Conservation (phyloP, 2,888 invertebrate species). For the Drosophila borealis region DNA sequence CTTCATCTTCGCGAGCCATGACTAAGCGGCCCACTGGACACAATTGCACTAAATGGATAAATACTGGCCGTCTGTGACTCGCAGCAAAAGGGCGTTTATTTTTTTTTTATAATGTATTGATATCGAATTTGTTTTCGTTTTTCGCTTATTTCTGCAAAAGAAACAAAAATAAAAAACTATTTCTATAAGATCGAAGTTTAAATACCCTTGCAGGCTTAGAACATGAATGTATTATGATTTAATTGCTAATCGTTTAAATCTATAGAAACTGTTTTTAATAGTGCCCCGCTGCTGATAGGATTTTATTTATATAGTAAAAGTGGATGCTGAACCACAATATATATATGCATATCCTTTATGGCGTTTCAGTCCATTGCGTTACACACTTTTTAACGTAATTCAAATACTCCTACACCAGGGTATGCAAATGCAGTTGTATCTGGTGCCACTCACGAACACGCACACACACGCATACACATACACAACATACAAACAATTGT, state of each 20-base stretch:
- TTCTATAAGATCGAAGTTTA: not conserved
- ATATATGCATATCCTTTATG: too few relatives aligned
- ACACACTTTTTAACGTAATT: not conserved
- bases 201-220: not conserved
- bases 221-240: too few relatives aligned
- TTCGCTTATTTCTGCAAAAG: conserved; percentile 57
- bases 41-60: conserved; percentile 37
- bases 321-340: too few relatives aligned
- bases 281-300: too few relatives aligned
- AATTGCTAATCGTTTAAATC: not conserved
- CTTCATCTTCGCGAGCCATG: conserved; percentile 71
- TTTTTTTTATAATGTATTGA: conserved; percentile 17
- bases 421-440: conserved; percentile 44
- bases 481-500: not conserved
- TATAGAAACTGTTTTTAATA: not conserved
- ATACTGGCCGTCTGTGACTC: conserved; percentile 26
- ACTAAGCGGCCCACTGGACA: conserved; percentile 26
- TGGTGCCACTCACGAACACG: conserved; percentile 18
- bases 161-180: not conserved
- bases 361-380: too few relatives aligned
- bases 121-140: conserved; percentile 45
- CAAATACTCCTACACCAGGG: not conserved
- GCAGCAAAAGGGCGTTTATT: conserved; percentile 46
- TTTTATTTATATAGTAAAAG: too few relatives aligned
- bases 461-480: not conserved